Base-by-base conservation (phyloP, 2,797 vertebrate genomes). In the Halcyon smyrnensis region DNA sequence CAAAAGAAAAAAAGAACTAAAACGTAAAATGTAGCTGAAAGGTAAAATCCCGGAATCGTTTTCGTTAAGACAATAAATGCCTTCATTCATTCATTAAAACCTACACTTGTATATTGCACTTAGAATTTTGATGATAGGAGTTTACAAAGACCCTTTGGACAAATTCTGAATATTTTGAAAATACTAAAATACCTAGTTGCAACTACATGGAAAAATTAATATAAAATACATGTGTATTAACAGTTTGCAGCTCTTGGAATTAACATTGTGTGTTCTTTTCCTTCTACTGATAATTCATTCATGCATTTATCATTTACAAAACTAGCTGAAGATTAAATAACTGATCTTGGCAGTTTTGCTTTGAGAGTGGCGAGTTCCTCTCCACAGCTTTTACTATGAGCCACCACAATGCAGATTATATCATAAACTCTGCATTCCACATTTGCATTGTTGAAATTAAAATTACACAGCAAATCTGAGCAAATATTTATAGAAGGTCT, bases 371-470 rank as follows among this genome's bases (percentile, higher is more conserved):
- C 1, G 6, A 18, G n/a, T 13, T n/a, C 18, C 53, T 59, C 41
- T 50, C 34, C 70, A 28, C 48, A 28, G 77, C 77, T 78, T 23
- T 54, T 25, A 45, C 48, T n/a, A 7, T 7, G 5, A 82, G 77
- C 41, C 56, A 36, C 24, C n/a, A 37, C 54, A 25, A 43, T 8
- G 59, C 67, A 78, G 36, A 77, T 69, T 14, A 84, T 14, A 24
- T 46, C 59, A 65, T 75, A 93, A 46, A 70, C 77, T 84, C 68
- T 88, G 20, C 53, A 30, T 65, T 54, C 59, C 54, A 9, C 4
- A 3, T 87, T 89, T 86, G 37, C 28, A 88, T 69, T 53, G n/a
- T 10, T 69, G 46, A 64, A 89, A 90, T 84, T 94, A 84, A 90
- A 85, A 41, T 54, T 81, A 84, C 20, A 36, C 45, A 62, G 34